Percentiles rank a stretch among this genome's conserved stretches.
These are phyloP conservation scores for Netelia melanura DNA, from an alignment of 2,888 invertebrate species.

Conservation along the genomic window DNA sequence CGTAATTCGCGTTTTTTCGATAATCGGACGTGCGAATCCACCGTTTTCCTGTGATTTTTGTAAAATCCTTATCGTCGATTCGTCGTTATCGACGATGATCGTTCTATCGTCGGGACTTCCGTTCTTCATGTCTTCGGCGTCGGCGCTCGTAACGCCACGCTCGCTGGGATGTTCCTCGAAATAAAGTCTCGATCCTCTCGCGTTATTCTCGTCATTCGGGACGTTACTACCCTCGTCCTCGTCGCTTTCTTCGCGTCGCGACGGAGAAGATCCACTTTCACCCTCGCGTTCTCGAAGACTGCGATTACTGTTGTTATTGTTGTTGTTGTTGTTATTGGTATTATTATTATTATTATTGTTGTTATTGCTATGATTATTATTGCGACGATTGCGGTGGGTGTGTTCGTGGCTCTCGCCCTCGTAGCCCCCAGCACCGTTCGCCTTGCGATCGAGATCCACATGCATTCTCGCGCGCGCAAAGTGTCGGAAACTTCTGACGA, in stretches of 20 bases:
- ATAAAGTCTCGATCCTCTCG: background rate
- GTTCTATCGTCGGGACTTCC: conserved; percentile 40
- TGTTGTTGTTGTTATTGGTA: conserved; percentile 36
- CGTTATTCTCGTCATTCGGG: conserved; percentile 5
- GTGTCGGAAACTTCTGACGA: conserved; percentile 68
- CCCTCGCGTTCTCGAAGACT: conserved; percentile 45
- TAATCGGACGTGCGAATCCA: conserved; percentile 54
- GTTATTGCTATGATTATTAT: conserved; percentile 26
- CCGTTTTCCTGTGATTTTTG: conserved; percentile 65
- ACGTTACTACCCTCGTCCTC: background rate
- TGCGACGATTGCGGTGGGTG: background rate
- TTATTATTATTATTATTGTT: conserved; percentile 34
- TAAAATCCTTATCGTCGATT: conserved; percentile 34
- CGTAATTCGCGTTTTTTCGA: conserved; percentile 44
- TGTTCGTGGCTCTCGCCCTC: conserved; percentile 45
- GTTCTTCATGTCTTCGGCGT: conserved; percentile 59
- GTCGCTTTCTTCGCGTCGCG: conserved; percentile 1
- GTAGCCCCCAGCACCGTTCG: conserved; percentile 50
- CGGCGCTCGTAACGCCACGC: conserved; percentile 2
- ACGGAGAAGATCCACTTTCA: conserved; percentile 41
- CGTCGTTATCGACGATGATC: conserved; percentile 30
- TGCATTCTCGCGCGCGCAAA: conserved; percentile 68
- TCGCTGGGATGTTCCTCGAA: conserved; percentile 25
- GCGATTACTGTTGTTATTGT: conserved; percentile 37
- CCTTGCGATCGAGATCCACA: conserved; percentile 64